Evolutionary conservation across 2,888 invertebrate species (phyloP).

Genomic region (Myathropa florea): DNA sequence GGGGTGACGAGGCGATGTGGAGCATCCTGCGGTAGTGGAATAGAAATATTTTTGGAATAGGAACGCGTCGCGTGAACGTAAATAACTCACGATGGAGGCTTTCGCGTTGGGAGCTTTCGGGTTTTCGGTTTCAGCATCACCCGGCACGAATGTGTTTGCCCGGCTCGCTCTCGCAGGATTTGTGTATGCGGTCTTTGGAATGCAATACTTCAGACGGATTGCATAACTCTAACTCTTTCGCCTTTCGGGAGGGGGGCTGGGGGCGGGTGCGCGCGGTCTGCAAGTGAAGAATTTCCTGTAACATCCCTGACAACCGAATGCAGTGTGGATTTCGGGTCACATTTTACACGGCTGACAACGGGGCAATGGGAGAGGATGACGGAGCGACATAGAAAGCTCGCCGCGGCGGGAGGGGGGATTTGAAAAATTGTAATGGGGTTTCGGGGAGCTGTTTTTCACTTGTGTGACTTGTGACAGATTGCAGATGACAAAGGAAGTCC

Average conservation of each 20-base stretch:
- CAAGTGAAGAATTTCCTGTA: slow-evolving; percentile 24
- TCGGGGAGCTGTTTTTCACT: not conserved
- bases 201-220: slow-evolving; percentile 64
- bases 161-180: not conserved
- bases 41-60: slow-evolving; percentile 65
- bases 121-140: slow-evolving; percentile 49
- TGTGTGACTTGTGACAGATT: slow-evolving; percentile 32
- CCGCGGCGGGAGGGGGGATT: not conserved
- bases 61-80: slow-evolving; percentile 67
- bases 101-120: slow-evolving; percentile 44
- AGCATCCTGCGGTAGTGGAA: slow-evolving; percentile 49
- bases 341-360: slow-evolving; percentile 61
- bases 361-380: not conserved
- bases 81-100: slow-evolving; percentile 62
- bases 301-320: slow-evolving; percentile 36
- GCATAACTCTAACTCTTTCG: slow-evolving; percentile 42
- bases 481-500: slow-evolving; percentile 17
- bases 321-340: slow-evolving; percentile 52
- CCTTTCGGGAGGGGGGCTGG: not conserved
- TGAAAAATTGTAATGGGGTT: slow-evolving; percentile 33
- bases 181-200: slow-evolving; percentile 58
- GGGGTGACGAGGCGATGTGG: slow-evolving; percentile 13
- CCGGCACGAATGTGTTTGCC: slow-evolving; percentile 24
- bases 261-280: not conserved
- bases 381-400: not conserved